These are phyloP conservation scores for Nasonia oneida DNA, from an alignment of 2,888 invertebrate genomes.

Conservation along the genomic window DNA sequence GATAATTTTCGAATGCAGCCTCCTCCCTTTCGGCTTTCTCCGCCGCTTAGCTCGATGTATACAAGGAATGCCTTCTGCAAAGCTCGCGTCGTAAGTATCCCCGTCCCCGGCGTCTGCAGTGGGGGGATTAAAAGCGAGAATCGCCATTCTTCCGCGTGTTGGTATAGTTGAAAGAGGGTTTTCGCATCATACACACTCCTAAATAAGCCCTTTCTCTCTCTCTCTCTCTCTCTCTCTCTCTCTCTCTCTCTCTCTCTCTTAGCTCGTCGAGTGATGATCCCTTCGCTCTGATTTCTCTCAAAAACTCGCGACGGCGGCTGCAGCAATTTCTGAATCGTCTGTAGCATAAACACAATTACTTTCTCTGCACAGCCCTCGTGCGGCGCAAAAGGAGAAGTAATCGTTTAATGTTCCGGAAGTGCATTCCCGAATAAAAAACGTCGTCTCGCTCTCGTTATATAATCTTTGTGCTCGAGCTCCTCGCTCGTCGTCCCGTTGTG, in stretches of 20 bases:
- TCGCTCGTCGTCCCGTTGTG: constrained; percentile 18
- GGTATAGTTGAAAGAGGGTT: background rate
- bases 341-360: constrained; percentile 61
- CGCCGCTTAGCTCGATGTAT: background rate
- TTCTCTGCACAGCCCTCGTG: constrained; percentile 26
- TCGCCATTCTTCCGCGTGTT: constrained; percentile 30
- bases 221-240: background rate
- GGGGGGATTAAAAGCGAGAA: constrained; percentile 37
- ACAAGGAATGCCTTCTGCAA: background rate
- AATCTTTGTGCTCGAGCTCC: constrained; percentile 31
- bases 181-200: background rate
- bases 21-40: background rate
- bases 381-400: constrained; percentile 53
- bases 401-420: constrained; percentile 65
- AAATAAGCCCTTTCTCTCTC: constrained; percentile 30
- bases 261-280: constrained; percentile 35
- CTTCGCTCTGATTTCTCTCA: constrained; percentile 43
- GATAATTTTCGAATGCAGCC: constrained; percentile 12
- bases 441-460: constrained; percentile 30
- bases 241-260: background rate
- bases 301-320: constrained; percentile 16
- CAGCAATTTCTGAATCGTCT: constrained; percentile 48
- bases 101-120: background rate
- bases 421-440: constrained; percentile 58
- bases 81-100: constrained; percentile 38